Conservation (phyloP, 1,140 invertebrate genomes). For the Drosophila pallidifrons region DNA sequence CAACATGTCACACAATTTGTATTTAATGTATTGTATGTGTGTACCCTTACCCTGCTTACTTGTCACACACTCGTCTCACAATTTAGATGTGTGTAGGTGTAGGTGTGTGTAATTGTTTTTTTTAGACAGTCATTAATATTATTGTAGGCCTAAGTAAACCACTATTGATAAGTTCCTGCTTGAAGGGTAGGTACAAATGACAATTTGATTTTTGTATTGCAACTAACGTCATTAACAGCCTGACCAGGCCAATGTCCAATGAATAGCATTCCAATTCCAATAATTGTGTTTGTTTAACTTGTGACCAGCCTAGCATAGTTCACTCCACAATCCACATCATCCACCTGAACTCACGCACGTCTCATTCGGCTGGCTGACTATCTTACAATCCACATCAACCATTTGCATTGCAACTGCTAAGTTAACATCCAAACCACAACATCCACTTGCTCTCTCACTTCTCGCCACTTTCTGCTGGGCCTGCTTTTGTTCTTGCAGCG, state of each 20-base stretch:
- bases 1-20: neutral
- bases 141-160: constrained; percentile 52
- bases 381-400: neutral
- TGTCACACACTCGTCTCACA: neutral
- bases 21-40: neutral
- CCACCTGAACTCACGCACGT: constrained; percentile 18
- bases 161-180: constrained; percentile 26
- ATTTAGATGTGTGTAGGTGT: neutral
- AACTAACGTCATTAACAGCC: constrained; percentile 58
- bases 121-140: constrained; percentile 48
- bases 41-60: neutral
- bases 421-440: neutral
- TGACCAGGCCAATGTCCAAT: constrained; percentile 10
- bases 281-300: constrained; percentile 44
- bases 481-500: constrained; percentile 67
- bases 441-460: constrained; percentile 15
- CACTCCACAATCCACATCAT: neutral
- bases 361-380: constrained; percentile 13
- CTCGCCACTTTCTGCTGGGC: constrained; percentile 34
- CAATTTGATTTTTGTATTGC: constrained; percentile 19
- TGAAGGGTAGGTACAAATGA: constrained; percentile 28
- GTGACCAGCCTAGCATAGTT: constrained; percentile 3
- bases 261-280: constrained; percentile 25
- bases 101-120: constrained; percentile 12
- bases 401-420: neutral